Percentiles rank a stretch among this genome's conserved stretches.
These are phyloP conservation scores for Listronotus bonariensis DNA, from an alignment of 1,140 invertebrate genomes.

Conservation along the genomic window DNA sequence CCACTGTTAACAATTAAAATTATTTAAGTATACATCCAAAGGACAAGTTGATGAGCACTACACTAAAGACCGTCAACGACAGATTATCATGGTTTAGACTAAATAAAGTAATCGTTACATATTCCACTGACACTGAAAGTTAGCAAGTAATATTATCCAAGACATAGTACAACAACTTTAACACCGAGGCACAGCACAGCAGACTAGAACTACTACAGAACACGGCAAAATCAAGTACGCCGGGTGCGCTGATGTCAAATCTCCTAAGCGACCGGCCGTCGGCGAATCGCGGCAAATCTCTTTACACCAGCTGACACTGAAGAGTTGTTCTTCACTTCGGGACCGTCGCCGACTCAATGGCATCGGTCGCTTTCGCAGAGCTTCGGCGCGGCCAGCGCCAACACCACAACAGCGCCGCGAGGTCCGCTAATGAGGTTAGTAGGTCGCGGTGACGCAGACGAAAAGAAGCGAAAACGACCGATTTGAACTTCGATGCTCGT, in stretches of 20 bases:
- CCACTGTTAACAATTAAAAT: constrained; percentile 10
- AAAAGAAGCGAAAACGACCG: constrained; percentile 44
- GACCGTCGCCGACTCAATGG: constrained; percentile 51
- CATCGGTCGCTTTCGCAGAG: constrained; percentile 29
- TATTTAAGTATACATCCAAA: constrained; percentile 11
- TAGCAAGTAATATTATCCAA: constrained; percentile 7
- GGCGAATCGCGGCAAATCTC: constrained; percentile 11
- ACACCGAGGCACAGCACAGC: constrained; percentile 2
- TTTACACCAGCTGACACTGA: constrained; percentile 23
- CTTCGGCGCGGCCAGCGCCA: constrained; percentile 20
- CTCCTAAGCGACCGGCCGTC: constrained; percentile 16
- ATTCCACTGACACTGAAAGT: constrained; percentile 16
- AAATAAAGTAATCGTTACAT: not conserved
- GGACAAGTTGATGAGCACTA: not conserved
- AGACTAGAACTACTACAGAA: constrained; percentile 4
- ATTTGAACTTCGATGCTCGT: constrained; percentile 40
- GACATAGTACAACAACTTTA: not conserved
- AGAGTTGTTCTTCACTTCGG: constrained; percentile 25
- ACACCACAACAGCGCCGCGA: constrained; percentile 42
- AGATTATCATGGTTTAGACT: no score
- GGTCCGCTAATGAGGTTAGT: constrained; percentile 54
- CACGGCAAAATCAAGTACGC: constrained; percentile 21
- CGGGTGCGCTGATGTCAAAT: constrained; percentile 21
- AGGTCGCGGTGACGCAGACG: constrained; percentile 53
- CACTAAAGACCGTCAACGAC: not conserved